Conservation (phyloP, 2,113 vertebrate species). For the Suncus etruscus region DNA sequence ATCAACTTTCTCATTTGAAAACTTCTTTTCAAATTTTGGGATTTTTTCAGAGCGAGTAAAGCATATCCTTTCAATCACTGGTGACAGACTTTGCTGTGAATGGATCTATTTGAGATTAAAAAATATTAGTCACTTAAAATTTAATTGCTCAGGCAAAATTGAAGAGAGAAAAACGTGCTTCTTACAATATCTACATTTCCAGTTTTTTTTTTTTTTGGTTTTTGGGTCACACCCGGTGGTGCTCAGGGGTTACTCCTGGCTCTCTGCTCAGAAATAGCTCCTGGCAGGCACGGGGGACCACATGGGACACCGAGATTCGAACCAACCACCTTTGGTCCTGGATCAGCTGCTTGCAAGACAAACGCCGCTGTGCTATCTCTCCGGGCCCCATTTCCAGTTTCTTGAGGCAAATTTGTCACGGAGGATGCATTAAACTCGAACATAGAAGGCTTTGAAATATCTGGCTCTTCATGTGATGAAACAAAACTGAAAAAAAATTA, state of each 20-base stretch:
- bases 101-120: slow-evolving; percentile 72
- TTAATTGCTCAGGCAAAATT: slow-evolving; percentile 46
- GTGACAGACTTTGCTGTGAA: slow-evolving; percentile 74
- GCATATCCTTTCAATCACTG: slow-evolving; percentile 76
- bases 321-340: too few species aligned
- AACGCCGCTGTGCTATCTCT: too few species aligned
- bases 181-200: slow-evolving; percentile 82
- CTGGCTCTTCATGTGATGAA: slow-evolving; percentile 65
- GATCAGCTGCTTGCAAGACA: too few species aligned
- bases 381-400: slow-evolving; percentile 71
- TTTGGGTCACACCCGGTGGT: too few species aligned
- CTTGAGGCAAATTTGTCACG: slow-evolving; percentile 68
- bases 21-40: slow-evolving; percentile 50
- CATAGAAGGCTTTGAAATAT: slow-evolving; percentile 64
- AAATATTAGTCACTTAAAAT: slow-evolving; percentile 44
- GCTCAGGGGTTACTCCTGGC: too few species aligned
- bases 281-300: too few species aligned
- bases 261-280: too few species aligned
- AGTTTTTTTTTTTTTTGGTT: too few species aligned
- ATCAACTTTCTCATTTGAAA: slow-evolving; percentile 69
- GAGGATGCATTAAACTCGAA: slow-evolving; percentile 64
- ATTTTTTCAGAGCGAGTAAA: slow-evolving; percentile 69
- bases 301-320: too few species aligned
- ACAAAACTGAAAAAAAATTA: slow-evolving; percentile 83
- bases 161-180: slow-evolving; percentile 62